Base-by-base conservation (phyloP, 2,797 vertebrate genomes). In the Urophycis tenuis region DNA sequence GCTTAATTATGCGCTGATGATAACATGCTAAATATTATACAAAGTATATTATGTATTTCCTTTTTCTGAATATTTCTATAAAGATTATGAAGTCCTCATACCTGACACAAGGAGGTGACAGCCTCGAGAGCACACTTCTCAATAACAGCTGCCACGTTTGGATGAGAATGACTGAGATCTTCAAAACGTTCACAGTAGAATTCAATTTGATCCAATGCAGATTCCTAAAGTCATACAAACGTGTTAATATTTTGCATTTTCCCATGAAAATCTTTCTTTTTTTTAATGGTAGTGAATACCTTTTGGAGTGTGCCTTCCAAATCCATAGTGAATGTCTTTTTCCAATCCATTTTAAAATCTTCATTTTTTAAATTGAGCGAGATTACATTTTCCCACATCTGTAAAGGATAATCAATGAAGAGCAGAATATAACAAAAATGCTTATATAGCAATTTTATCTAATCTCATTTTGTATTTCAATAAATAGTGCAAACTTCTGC, bases 61-160 rank as follows among this genome's bases (percentile, higher is more conserved):
- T n/a, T n/a, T n/a, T n/a, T n/a, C n/a, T n/a, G n/a, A n/a, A n/a
- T n/a, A n/a, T 71, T 19, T 32, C 12, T 15, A 6, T 74, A 17
- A 29, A 74, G 2, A 33, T 32, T 17, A 8, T 31, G 2, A 45
- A 19, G 2, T 14, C 2, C 11, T 76, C 22, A 69, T 93, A 99
- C 97, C 95, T 97, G 95, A 80, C 94, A 96, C 78, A 95, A 88
- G 0, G 30, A 78, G 41, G 91, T 87, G 2, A 98, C 95, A 6
- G 96, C 95, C 74, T 96, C 94, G 1, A 94, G 89, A 77, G 95
- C 95, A 88, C 96, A 97, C 3, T 73, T 92, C 85, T 94, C 91
- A 74, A 99, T 89, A 80, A 88, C 92, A 35, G 45, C 79, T 1
- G 78, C 83, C 78, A 98, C 87, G 12, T 89, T 84, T 79, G 91